These are phyloP conservation scores for Cryptotermes secundus DNA, from an alignment of 1,140 invertebrate genomes.

Conservation along the genomic window DNA sequence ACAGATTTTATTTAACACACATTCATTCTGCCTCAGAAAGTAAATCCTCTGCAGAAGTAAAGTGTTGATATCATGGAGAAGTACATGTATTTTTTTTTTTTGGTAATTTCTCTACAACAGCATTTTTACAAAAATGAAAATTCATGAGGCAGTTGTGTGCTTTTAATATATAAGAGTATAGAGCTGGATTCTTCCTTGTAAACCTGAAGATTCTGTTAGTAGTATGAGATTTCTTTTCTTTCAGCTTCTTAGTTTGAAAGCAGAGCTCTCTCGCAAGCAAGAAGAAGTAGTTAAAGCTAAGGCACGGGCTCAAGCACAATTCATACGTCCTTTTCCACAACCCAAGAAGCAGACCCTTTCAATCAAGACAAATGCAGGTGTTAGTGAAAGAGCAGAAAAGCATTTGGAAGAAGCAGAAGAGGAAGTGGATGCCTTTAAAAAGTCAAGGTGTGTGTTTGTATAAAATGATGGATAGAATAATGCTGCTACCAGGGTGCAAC, in stretches of 20 bases:
- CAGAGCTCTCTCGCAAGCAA: slow-evolving; percentile 75
- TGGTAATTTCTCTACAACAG: background rate
- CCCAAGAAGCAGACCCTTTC: slow-evolving; percentile 44
- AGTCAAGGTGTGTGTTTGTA: slow-evolving; percentile 56
- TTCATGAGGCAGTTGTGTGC: background rate
- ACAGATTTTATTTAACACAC: too few species aligned
- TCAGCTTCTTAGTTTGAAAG: slow-evolving; percentile 66
- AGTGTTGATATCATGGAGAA: too few species aligned
- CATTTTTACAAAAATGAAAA: background rate
- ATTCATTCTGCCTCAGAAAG: too few species aligned
- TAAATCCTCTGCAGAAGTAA: too few species aligned
- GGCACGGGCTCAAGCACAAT: slow-evolving; percentile 49
- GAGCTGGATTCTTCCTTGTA: background rate
- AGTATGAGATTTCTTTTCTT: slow-evolving; percentile 40
- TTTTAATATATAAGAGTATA: background rate
- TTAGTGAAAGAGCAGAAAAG: slow-evolving; percentile 54
- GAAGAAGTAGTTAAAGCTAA: slow-evolving; percentile 69
- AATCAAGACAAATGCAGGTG: slow-evolving; percentile 47
- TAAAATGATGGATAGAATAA: too few species aligned
- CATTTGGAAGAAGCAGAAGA: slow-evolving; percentile 54
- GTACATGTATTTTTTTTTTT: background rate
- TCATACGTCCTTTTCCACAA: slow-evolving; percentile 42
- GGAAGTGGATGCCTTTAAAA: slow-evolving; percentile 61
- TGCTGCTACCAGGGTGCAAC: too few species aligned
- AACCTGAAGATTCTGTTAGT: background rate